A percentile compares a stretch with the other conserved stretches of the same genome.
phyloP scores from a whole-genome alignment of 2,888 invertebrate species.

The Rugalucina vietnamica region DNA sequence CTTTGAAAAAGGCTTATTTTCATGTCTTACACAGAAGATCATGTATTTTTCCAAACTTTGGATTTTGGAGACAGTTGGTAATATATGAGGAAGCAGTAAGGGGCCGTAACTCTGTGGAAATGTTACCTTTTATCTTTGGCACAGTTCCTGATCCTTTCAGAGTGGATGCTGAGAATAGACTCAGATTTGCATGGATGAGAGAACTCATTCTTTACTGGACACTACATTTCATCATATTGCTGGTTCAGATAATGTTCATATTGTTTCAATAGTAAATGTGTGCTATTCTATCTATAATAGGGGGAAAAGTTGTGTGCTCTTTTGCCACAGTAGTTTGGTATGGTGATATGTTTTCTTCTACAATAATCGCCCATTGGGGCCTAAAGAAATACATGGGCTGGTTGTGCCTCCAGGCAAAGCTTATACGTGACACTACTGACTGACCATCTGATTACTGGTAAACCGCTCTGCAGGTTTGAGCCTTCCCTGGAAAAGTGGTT shows the following conservation, averaged over 20 bases:
- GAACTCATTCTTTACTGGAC: slow-evolving; percentile 56
- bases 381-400: no score
- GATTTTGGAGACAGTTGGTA: slow-evolving; percentile 72
- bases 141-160: slow-evolving; percentile 58
- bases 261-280: neutral
- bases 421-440: no score
- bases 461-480: no score
- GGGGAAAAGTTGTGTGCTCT: no score
- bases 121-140: slow-evolving; percentile 69
- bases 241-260: slow-evolving; percentile 47
- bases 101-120: slow-evolving; percentile 65
- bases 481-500: no score
- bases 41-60: slow-evolving; percentile 69
- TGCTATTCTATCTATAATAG: no score
- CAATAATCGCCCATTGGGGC: no score
- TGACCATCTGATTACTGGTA: no score
- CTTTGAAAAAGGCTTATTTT: slow-evolving; percentile 65
- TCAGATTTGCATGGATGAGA: slow-evolving; percentile 67
- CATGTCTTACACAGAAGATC: slow-evolving; percentile 63
- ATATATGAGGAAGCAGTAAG: slow-evolving; percentile 62
- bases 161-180: slow-evolving; percentile 57
- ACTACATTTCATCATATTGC: slow-evolving; percentile 59
- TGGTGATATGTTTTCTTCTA: no score
- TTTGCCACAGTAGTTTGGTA: no score
- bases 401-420: no score